These are phyloP conservation scores for Crocodylus rhombifer DNA, from an alignment of 2,797 vertebrate species.

Conservation along the genomic window DNA sequence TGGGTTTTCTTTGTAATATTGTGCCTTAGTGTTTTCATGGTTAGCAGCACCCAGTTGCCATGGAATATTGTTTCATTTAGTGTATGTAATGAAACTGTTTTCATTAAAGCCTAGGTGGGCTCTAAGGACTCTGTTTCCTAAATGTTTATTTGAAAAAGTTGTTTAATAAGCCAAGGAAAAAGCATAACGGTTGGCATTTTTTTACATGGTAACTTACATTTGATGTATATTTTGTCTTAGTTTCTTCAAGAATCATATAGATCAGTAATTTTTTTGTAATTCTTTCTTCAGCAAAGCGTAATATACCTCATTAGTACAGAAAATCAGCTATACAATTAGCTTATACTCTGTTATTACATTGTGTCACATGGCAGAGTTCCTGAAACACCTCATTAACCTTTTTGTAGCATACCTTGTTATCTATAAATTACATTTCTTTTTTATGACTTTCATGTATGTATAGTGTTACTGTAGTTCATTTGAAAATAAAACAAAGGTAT, in stretches of 20 bases:
- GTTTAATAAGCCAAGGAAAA: neutral
- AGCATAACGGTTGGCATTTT: neutral
- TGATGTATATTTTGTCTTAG: neutral
- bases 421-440: constrained; percentile 10
- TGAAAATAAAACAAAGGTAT: neutral
- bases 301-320: neutral
- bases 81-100: neutral
- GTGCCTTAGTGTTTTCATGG: neutral
- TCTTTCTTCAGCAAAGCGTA: neutral
- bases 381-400: constrained; percentile 48
- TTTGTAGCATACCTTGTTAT: constrained; percentile 20
- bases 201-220: neutral
- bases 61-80: neutral
- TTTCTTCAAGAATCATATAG: neutral
- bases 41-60: neutral
- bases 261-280: neutral
- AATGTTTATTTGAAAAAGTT: neutral
- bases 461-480: neutral
- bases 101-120: neutral
- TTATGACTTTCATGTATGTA: constrained; percentile 26
- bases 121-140: neutral
- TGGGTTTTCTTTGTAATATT: too few species aligned
- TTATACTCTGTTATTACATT: constrained; percentile 17
- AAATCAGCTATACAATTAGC: constrained; percentile 5
- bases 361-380: neutral